Conservation (phyloP, 2,113 vertebrate species). For the Monarcha castaneiventris region DNA sequence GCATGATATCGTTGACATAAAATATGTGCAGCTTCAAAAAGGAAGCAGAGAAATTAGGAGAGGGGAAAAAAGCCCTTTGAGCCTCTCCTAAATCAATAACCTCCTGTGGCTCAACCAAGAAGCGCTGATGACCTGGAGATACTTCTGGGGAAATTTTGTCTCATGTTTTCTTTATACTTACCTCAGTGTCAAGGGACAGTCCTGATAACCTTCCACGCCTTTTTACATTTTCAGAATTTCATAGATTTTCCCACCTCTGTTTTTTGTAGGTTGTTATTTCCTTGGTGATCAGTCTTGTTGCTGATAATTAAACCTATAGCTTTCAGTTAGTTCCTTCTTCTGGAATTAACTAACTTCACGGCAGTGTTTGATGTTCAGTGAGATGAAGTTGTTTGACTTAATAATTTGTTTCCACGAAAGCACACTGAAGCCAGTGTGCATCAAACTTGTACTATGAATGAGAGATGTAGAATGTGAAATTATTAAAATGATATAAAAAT, state of each 20-base stretch:
- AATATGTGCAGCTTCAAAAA: not conserved
- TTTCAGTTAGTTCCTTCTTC: not conserved
- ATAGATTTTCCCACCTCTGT: not conserved
- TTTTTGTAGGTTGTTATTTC: not conserved
- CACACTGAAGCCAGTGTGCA: not conserved
- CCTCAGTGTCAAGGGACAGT: not conserved
- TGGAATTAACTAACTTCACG: not conserved
- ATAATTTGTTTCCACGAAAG: not conserved
- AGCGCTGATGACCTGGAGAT: not conserved
- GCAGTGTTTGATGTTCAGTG: not conserved
- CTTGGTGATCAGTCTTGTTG: not conserved
- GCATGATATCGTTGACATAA: not conserved
- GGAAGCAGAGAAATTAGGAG: not conserved
- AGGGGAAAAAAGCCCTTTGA: rapidly evolving
- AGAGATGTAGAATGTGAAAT: not conserved
- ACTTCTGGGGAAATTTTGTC: not conserved
- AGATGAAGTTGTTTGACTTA: not conserved
- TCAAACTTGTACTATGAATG: not conserved
- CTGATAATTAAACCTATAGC: rapidly evolving
- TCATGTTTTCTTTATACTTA: not conserved
- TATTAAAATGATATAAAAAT: not conserved
- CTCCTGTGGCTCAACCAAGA: not conserved
- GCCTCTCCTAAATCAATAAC: not conserved
- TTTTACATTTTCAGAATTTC: not conserved
- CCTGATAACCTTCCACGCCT: not conserved